These are phyloP conservation scores for Pheosia tremula DNA, from an alignment of 2,888 invertebrate species.

Conservation along the genomic window DNA sequence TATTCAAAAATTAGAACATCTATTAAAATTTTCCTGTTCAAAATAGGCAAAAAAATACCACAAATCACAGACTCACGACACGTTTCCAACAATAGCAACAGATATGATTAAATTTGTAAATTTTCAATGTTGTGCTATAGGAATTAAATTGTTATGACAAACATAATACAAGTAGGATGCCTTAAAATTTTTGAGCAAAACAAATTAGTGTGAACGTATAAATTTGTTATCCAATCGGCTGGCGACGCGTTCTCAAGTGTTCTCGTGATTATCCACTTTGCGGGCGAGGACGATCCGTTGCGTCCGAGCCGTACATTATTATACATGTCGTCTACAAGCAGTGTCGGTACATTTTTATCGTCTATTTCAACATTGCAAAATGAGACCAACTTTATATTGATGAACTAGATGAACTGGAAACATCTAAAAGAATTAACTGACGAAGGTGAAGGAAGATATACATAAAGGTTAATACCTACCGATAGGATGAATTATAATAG, in stretches of 20 bases:
- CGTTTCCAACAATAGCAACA: not conserved
- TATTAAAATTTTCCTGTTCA: not conserved
- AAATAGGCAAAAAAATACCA: not conserved
- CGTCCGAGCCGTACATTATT: slow-evolving; percentile 46
- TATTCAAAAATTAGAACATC: not conserved
- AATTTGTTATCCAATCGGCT: slow-evolving; percentile 72
- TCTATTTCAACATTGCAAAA: not conserved
- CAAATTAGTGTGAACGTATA: slow-evolving; percentile 66
- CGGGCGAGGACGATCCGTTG: slow-evolving; percentile 63
- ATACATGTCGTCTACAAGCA: slow-evolving; percentile 37
- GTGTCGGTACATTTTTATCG: not conserved
- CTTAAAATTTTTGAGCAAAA: slow-evolving; percentile 37
- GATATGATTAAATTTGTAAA: slow-evolving; percentile 13
- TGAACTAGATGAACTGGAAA: no score
- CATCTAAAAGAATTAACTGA: no score
- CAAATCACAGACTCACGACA: slow-evolving; percentile 1
- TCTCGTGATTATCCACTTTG: slow-evolving; percentile 81
- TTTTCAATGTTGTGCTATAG: slow-evolving; percentile 10
- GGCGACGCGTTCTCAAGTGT: slow-evolving; percentile 56
- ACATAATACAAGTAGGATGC: slow-evolving; percentile 36
- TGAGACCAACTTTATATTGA: no score
- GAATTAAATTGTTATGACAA: slow-evolving; percentile 23
- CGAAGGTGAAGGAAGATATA: no score
- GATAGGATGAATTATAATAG: no score
- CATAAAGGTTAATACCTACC: no score